A percentile compares a stretch with the other conserved stretches of the same genome.
Conservation (phyloP, 1,140 invertebrate genomes). For the Melanaphis sacchari region DNA sequence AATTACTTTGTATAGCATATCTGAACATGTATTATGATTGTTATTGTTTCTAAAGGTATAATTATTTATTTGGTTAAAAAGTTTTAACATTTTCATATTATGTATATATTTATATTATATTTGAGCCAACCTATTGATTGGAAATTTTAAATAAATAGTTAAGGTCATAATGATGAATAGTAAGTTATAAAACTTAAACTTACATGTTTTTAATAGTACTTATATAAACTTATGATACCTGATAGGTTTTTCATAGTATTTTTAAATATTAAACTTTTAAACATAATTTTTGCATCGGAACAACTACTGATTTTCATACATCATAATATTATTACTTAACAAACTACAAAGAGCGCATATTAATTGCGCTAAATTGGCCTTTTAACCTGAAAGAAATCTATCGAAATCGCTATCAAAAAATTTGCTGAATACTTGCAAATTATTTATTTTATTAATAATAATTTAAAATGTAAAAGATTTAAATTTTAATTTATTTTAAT, state of each 20-base stretch:
- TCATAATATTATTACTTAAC: no score
- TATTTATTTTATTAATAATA: no score
- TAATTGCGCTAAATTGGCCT: no score
- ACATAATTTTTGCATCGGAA: not conserved
- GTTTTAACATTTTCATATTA: not conserved
- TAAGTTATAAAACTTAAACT: not conserved
- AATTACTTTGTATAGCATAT: not conserved
- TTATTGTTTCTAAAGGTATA: not conserved
- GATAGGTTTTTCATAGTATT: not conserved
- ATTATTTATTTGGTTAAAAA: not conserved
- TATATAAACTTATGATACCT: not conserved
- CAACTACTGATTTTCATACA: no score
- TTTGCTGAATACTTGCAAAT: no score
- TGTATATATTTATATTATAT: not conserved
- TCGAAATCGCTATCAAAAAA: no score
- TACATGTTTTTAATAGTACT: not conserved
- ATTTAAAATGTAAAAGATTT: no score
- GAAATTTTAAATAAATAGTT: not conserved
- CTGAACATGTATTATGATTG: not conserved
- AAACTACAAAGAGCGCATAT: no score
- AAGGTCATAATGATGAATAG: not conserved
- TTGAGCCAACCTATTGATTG: not conserved
- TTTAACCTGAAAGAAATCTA: no score
- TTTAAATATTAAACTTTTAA: not conserved
- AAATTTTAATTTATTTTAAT: no score